phyloP scores from a whole-genome alignment of 2,888 invertebrate genomes.

The Sinhomidia bicolor region DNA sequence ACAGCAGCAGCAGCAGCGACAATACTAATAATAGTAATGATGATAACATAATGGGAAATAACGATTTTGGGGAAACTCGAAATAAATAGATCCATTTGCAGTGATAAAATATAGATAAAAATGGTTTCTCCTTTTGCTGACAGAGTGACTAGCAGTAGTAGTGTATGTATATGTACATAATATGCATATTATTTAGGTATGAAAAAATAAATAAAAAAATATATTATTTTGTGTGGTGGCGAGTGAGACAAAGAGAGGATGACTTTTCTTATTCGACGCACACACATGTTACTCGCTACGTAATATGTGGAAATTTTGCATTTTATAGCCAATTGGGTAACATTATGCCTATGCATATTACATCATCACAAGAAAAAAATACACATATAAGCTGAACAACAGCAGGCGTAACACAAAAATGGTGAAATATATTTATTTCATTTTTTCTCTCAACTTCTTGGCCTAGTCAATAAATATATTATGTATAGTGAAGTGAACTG shows the following conservation, averaged over 20 bases:
- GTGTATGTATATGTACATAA: no score
- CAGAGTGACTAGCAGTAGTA: no score
- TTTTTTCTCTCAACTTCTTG: conserved; percentile 17
- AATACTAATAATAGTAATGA: conserved; percentile 8
- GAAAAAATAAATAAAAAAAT: no score
- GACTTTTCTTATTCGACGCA: no score
- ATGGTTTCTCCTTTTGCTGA: no score
- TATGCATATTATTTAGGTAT: no score
- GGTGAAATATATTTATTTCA: conserved; percentile 16
- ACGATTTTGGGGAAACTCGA: conserved; percentile 35
- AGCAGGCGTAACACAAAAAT: not conserved
- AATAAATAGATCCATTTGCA: conserved; percentile 52
- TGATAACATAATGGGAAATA: conserved; percentile 32
- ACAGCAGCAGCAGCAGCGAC: not conserved
- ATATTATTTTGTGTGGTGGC: no score
- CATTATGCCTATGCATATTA: not conserved
- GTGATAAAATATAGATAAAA: conserved; percentile 58
- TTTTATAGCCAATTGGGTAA: conserved; percentile 8
- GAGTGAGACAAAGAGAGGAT: no score
- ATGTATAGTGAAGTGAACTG: not conserved
- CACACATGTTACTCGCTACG: not conserved
- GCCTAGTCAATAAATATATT: not conserved
- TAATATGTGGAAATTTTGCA: not conserved
- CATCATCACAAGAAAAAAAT: not conserved
- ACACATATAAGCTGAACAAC: not conserved